Evolutionary conservation across 2,113 vertebrate species (phyloP).

Genomic region (Megaceryle torquata): DNA sequence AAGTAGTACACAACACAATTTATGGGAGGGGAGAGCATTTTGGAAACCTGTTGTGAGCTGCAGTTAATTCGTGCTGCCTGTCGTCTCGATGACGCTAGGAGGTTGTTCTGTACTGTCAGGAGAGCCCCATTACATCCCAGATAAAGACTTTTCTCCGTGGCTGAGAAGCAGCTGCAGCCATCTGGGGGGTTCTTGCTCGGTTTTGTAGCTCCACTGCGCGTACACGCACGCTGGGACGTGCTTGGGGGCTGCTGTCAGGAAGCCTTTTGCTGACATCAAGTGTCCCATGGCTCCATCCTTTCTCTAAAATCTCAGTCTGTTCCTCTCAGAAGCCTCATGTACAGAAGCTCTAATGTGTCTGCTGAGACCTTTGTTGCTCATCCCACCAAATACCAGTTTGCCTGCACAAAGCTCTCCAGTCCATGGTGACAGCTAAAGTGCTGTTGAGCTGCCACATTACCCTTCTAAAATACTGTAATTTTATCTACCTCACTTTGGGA

Average conservation of each 20-base stretch:
- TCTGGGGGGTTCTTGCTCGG: neutral
- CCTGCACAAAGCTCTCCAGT: neutral
- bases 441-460: neutral
- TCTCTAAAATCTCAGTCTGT: neutral
- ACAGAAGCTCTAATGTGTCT: neutral
- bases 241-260: neutral
- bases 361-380: neutral
- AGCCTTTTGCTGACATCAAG: neutral
- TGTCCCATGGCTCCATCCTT: neutral
- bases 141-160: neutral
- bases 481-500: neutral
- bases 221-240: rapidly evolving
- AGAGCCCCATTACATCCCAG: neutral
- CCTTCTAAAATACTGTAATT: neutral
- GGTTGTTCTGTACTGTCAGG: neutral
- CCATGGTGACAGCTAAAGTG: neutral
- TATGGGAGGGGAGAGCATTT: neutral
- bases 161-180: neutral
- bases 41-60: neutral
- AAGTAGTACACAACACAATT: neutral
- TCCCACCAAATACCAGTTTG: neutral
- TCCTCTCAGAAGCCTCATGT: neutral
- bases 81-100: neutral
- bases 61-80: neutral
- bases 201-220: neutral